Conservation (phyloP, 2,113 vertebrate genomes). For the Tetrax tetrax region DNA sequence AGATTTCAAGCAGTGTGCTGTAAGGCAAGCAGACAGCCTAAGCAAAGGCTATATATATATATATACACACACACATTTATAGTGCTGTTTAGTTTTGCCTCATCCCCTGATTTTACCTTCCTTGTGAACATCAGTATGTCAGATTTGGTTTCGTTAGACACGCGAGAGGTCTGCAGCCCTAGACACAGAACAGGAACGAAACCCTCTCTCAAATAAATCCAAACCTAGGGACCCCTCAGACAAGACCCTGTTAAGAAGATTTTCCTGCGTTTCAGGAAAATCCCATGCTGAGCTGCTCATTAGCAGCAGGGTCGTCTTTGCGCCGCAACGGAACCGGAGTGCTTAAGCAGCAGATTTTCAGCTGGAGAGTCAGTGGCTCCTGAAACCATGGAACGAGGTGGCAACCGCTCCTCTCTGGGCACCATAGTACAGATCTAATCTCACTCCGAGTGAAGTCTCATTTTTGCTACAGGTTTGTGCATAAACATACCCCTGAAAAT, state of each 20-base stretch:
- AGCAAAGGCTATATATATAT: too few relatives aligned
- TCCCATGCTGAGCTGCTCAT: rapidly evolving
- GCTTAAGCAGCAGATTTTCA: neutral
- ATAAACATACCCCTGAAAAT: neutral
- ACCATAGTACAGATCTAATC: rapidly evolving
- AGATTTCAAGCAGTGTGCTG: neutral
- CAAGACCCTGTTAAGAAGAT: rapidly evolving
- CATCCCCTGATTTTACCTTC: neutral
- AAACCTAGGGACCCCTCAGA: neutral
- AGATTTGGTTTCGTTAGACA: rapidly evolving
- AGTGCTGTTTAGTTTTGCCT: neutral
- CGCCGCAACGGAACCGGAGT: neutral
- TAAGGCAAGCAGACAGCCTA: neutral
- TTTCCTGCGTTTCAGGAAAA: neutral
- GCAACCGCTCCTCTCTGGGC: rapidly evolving
- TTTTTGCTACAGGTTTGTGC: neutral
- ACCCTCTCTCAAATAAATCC: neutral
- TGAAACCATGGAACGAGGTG: rapidly evolving
- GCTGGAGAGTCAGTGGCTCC: neutral
- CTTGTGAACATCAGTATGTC: neutral
- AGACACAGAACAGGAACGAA: rapidly evolving
- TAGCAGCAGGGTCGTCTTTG: neutral
- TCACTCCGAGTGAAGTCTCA: too few relatives aligned
- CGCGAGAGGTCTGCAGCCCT: neutral
- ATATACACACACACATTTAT: rapidly evolving